Percentiles rank a stretch among this genome's conserved stretches.
Conservation (phyloP, 2,888 invertebrate genomes). For the Folsomia candida region DNA sequence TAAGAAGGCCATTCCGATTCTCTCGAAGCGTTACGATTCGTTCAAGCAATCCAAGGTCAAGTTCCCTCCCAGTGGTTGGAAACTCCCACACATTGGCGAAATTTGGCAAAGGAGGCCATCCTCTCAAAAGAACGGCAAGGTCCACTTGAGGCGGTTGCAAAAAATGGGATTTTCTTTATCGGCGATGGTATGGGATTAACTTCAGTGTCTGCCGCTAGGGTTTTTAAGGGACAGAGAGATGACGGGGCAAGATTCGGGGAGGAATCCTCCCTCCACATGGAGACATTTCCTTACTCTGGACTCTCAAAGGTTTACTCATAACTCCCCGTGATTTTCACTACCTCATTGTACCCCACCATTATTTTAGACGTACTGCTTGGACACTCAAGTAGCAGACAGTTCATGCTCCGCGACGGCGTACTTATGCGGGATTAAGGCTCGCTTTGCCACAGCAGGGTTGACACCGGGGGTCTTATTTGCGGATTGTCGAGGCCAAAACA, state of each 20-base stretch:
- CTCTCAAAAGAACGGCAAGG: not conserved
- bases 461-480: constrained; percentile 61
- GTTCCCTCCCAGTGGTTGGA: not conserved
- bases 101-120: not conserved
- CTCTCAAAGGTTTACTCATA: not conserved
- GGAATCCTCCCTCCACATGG: not conserved
- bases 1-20: too few species aligned
- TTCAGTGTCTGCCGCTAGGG: constrained; percentile 55
- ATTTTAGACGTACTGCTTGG: constrained; percentile 30
- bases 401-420: constrained; percentile 67
- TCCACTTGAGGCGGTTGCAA: constrained; percentile 53
- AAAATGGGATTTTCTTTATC: constrained; percentile 75
- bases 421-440: constrained; percentile 73
- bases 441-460: constrained; percentile 71
- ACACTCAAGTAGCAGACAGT: constrained; percentile 52
- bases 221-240: constrained; percentile 51
- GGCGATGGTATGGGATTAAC: constrained; percentile 73
- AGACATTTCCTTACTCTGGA: not conserved
- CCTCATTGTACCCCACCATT: not conserved
- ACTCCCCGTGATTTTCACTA: not conserved
- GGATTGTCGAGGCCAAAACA: constrained; percentile 30
- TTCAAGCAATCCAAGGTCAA: not conserved
- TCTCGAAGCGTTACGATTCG: not conserved
- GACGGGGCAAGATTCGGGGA: not conserved
- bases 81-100: not conserved